These are phyloP conservation scores for Macrotus californicus DNA, from an alignment of 2,113 vertebrate genomes.

Conservation along the genomic window DNA sequence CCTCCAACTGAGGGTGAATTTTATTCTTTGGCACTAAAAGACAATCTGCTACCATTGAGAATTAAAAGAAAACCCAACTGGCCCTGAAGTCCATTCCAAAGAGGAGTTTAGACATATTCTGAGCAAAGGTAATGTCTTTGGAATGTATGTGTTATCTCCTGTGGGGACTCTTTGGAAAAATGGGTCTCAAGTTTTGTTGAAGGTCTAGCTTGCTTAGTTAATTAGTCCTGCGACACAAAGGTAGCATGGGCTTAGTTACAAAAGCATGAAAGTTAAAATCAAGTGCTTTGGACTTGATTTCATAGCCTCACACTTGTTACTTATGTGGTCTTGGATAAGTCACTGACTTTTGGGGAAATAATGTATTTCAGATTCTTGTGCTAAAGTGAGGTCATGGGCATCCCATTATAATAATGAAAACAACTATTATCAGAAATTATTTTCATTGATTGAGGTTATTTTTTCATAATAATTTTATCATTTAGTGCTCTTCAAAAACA, in stretches of 20 bases:
- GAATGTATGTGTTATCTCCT: neutral
- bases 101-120: neutral
- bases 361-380: constrained; percentile 4
- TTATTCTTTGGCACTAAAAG: constrained; percentile 34
- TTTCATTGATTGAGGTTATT: constrained; percentile 16
- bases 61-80: neutral
- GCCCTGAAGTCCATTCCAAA: neutral
- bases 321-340: neutral
- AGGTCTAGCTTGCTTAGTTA: neutral
- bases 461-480: neutral
- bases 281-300: constrained; percentile 25
- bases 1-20: constrained; percentile 11
- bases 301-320: neutral
- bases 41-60: constrained; percentile 9
- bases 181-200: neutral
- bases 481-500: neutral
- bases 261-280: constrained; percentile 11
- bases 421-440: neutral
- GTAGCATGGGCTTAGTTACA: neutral
- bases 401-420: neutral
- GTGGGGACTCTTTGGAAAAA: neutral
- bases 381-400: neutral
- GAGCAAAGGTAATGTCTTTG: constrained; percentile 1
- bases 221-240: neutral
- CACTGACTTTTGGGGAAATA: neutral